Evolutionary conservation across 2,113 vertebrate genomes (phyloP).

Genomic region (Grantiella picta): DNA sequence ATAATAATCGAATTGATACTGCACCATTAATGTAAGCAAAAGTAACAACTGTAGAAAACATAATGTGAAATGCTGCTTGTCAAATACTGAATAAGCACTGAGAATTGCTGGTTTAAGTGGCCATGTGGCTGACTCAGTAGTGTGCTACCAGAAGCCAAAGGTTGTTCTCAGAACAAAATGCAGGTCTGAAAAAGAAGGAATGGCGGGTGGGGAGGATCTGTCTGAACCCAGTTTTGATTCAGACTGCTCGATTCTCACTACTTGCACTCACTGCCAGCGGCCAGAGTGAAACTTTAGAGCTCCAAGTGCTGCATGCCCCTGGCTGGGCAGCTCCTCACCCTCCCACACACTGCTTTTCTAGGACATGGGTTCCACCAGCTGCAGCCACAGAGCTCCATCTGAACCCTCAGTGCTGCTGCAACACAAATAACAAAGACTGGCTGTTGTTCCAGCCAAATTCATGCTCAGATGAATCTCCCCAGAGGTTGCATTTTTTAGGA

Average conservation of each 20-base stretch:
- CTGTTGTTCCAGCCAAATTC: neutral
- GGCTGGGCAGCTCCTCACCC: neutral
- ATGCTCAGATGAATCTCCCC: neutral
- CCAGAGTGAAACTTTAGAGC: neutral
- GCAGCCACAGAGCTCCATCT: neutral
- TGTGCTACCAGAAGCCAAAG: neutral
- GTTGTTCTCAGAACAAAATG: neutral
- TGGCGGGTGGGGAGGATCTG: fast-evolving
- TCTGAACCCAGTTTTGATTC: neutral
- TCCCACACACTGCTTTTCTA: neutral
- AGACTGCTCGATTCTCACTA: neutral
- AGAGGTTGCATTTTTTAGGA: neutral
- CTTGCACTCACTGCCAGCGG: neutral
- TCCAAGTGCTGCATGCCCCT: neutral
- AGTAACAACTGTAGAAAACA: neutral
- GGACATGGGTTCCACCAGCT: neutral
- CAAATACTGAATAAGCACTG: neutral
- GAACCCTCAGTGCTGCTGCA: neutral
- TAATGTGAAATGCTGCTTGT: neutral
- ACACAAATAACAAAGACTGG: neutral
- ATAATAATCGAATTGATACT: neutral
- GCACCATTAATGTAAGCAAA: neutral
- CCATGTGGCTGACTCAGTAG: neutral
- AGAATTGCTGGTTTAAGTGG: neutral
- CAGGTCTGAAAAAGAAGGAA: neutral